Evolutionary conservation across 2,888 invertebrate species (phyloP), one percentile per base, ranked within the genome.

Genomic region (Lucinisca nassula): DNA sequence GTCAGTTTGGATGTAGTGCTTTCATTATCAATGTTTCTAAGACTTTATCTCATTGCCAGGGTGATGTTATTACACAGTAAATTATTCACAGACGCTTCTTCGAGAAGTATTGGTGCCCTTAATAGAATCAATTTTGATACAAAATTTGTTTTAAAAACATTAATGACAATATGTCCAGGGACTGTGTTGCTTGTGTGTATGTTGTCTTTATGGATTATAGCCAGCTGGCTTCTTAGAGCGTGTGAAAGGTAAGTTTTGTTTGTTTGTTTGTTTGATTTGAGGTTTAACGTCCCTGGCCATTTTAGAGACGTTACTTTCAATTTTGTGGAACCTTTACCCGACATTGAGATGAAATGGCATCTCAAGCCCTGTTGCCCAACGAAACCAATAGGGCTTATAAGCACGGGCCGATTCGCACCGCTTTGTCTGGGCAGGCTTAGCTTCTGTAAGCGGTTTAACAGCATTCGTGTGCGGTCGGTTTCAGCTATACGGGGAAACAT

Each of bases 81-180:
- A 97, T 97, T 99, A 95, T 99, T 99, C 97, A 99, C 99, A 92
- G 99, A 99, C 97, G 99, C 99, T 95, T 99, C 99, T 1, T 99
- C 99, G 92, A 97, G 99, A 96, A 98, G 98, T 97, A 94, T 96
- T 72, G 96, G 96, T 70, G 96, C 97, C 90, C 88, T 97, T 92
- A 96, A 96, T 90, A 91, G 96, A 79, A 96, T 96, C 82, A 96
- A 95, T 89, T 96, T 99, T 98, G 97, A 99, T 98, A 97, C 99
- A 98, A 92, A 94, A 79, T 99, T 98, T 97, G 99, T 99, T 95
- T 97, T 99, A 96, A 99, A 99, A 97, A 99, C 99, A 90, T 97
- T 99, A 94, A 99, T 99, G 99, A 99, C 99, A 96, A 99, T 99
- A 96, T 99, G 99, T 97, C 99, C 99, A 81, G 97, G 99, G 98